Conservation (phyloP, 2,113 vertebrate species). For the Cricetomys ansorgei region DNA sequence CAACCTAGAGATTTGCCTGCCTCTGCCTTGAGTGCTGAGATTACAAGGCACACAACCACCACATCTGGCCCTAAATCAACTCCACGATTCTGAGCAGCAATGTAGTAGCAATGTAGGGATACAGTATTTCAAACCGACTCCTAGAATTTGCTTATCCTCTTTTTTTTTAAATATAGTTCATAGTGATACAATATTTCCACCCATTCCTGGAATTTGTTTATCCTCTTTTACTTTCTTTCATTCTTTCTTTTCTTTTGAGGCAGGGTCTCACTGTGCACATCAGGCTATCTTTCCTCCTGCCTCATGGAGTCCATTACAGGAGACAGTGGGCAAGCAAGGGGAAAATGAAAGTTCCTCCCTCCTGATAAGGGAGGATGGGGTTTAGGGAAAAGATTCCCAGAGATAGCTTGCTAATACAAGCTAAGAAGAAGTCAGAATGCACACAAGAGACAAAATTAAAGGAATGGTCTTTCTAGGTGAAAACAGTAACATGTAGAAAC, state of each 20-base stretch:
- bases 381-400: neutral
- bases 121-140: neutral
- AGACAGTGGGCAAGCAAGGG: neutral
- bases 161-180: neutral
- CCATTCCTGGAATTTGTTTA: slow-evolving; percentile 37
- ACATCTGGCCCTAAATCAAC: neutral
- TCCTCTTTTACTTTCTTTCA: neutral
- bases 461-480: neutral
- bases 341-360: neutral
- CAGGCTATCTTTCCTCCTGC: neutral
- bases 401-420: neutral
- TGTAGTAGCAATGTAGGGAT: neutral
- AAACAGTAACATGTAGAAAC: neutral
- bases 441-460: neutral
- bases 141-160: neutral
- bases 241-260: neutral
- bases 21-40: neutral
- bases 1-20: neutral
- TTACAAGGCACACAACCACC: neutral
- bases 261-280: neutral
- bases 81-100: slow-evolving; percentile 9
- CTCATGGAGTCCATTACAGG: neutral
- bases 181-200: neutral
- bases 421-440: neutral
- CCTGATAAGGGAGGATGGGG: neutral